Base-by-base conservation (phyloP, 2,888 invertebrate species). In the Trimorus sp. region DNA sequence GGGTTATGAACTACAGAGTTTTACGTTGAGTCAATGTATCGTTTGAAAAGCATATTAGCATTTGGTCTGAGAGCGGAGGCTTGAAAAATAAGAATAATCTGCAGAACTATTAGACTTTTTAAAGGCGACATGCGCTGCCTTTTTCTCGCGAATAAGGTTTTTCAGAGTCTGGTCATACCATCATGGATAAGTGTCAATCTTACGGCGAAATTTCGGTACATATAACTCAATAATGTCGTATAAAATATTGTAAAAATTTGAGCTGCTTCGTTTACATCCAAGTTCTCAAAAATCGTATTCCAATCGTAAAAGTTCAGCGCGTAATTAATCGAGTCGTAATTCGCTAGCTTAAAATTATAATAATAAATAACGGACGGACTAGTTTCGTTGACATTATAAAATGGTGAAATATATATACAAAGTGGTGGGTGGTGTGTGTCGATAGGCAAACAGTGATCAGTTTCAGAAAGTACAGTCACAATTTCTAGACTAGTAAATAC, bases 111-210 rank as follows among this genome's bases (percentile, higher is more conserved):
- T 38, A 38, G 53, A 16, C 12, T 0, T 12, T 40, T 66, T 66
- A 40, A 40, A 66, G n/a, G 16, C 11, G 0, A 7, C 11, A 53
- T 66, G 66, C 36, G 69, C 58, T 3, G 8, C 16, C 42, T 69
- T 69, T 58, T 69, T 69, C 0, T 58, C 69, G 15, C 58, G 48
- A 14, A 15, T 26, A 6, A 58, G 12, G 37, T 15, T n/a, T 15
- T 69, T 69, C 5, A 58, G 37, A 12, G 15, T 7, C 6, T 56
- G 48, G 14, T 58, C 45, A n/a, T 45, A 58, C 56, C 69, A 69
- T 3, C 37, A 37, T 26, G 69, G 48, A 58, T 48, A 58, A 7
- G 16, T 37, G 38, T 69, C 49, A 12, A 1, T 11, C n/a, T 48
- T 54, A 5, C 15, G 4, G 0, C 11, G 0, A 8, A 11, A 0